Conservation (phyloP, 2,888 invertebrate species). For the Nebria brevicollis region DNA sequence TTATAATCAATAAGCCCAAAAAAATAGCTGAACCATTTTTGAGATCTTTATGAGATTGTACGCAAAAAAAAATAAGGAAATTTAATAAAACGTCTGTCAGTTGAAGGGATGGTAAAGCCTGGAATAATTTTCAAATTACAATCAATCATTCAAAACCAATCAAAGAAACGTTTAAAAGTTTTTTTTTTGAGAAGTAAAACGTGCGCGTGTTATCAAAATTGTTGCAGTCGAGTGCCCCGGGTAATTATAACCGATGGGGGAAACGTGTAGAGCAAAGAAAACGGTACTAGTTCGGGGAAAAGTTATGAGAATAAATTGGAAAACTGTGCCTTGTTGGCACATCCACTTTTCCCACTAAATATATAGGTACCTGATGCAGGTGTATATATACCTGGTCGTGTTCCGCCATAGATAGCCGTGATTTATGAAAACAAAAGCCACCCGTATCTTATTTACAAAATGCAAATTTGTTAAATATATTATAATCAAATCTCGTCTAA, state of each 20-base stretch:
- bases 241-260: not conserved
- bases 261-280: not conserved
- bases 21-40: too few species aligned
- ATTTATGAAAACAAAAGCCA: not conserved
- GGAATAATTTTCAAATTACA: not conserved
- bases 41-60: too few species aligned
- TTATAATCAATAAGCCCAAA: too few species aligned
- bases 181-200: not conserved
- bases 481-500: not conserved
- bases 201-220: not conserved
- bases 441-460: not conserved
- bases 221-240: not conserved
- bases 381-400: not conserved
- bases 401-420: not conserved
- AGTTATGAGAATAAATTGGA: not conserved
- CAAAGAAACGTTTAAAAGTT: conserved; percentile 1
- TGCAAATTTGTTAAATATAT: not conserved
- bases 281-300: not conserved
- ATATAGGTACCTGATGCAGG: not conserved
- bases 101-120: too few species aligned
- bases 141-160: not conserved
- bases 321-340: not conserved
- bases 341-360: not conserved
- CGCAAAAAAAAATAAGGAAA: too few species aligned
- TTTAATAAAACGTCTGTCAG: too few species aligned